Conservation (phyloP, 1,140 invertebrate genomes). For the Papilio glaucus region DNA sequence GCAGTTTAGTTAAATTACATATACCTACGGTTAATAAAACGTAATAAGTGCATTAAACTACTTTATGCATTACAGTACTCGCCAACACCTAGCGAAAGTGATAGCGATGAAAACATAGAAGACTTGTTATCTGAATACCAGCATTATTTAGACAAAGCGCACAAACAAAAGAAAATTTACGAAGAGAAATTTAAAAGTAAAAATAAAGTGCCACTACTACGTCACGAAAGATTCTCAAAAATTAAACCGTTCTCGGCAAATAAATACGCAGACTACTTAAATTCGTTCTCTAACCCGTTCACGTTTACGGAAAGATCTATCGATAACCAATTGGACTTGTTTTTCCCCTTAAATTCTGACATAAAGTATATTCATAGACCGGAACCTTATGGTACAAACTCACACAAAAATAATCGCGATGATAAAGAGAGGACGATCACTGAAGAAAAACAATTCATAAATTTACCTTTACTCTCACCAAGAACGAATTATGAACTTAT, state of each 20-base stretch:
- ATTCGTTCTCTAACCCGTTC: constrained; percentile 40
- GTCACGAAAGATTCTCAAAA: constrained; percentile 63
- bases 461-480: constrained; percentile 39
- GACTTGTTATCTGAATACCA: constrained; percentile 71
- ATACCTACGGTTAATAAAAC: not conserved
- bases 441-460: constrained; percentile 46
- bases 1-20: no score
- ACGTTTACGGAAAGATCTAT: constrained; percentile 42
- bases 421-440: constrained; percentile 45
- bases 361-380: constrained; percentile 42
- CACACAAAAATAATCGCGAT: constrained; percentile 39
- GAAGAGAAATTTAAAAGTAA: constrained; percentile 64
- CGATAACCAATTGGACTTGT: constrained; percentile 53
- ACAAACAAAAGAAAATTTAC: constrained; percentile 64
- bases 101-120: constrained; percentile 69
- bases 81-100: constrained; percentile 51
- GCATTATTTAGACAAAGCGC: constrained; percentile 71
- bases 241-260: constrained; percentile 47
- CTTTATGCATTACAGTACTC: constrained; percentile 9
- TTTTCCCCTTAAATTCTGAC: constrained; percentile 49
- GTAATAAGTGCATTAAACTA: not conserved
- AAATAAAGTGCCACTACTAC: constrained; percentile 70
- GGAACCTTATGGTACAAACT: constrained; percentile 15
- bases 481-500: constrained; percentile 32
- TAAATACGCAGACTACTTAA: constrained; percentile 46